A percentile compares a stretch with the other conserved stretches of the same genome.
These are phyloP conservation scores for Zygaena filipendulae DNA, from an alignment of 2,888 invertebrate genomes.

Conservation along the genomic window DNA sequence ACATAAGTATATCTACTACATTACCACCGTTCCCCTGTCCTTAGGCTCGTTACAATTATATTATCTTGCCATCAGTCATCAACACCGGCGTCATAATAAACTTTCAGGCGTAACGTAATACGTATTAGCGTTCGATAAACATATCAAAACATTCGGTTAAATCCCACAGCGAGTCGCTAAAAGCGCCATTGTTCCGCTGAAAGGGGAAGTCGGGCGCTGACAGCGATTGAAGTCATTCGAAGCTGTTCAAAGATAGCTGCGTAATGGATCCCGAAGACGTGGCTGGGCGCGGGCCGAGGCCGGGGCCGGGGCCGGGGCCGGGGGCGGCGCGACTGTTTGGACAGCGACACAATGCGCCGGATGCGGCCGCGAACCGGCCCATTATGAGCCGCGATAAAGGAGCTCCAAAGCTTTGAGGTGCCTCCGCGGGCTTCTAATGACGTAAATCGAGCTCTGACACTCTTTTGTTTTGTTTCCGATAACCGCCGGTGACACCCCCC, in stretches of 20 bases:
- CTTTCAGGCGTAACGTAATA: no score
- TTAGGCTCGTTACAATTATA: no score
- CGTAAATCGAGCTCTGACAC: conserved; percentile 48
- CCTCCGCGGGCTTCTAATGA: conserved; percentile 39
- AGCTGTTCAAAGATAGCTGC: conserved; percentile 17
- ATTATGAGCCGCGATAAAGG: conserved; percentile 26
- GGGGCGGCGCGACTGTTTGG: conserved; percentile 43
- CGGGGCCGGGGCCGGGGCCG: conserved; percentile 18
- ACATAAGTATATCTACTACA: no score
- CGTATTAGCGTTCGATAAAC: no score
- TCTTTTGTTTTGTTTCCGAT: conserved; percentile 51
- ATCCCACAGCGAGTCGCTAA: no score
- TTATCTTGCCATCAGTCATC: no score
- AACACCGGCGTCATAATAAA: no score
- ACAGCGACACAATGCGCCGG: conserved; percentile 42
- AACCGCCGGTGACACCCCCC: conserved; percentile 17
- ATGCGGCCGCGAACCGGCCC: no score
- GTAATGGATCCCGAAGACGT: conserved; percentile 34
- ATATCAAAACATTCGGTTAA: no score
- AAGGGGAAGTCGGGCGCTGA: conserved; percentile 4
- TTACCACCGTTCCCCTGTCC: no score
- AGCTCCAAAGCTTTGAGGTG: conserved; percentile 32
- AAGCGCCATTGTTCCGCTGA: conserved; percentile 9
- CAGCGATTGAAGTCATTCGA: no score
- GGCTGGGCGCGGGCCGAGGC: conserved; percentile 4